phyloP scores from a whole-genome alignment of 2,113 vertebrate genomes.

The Eleginops maclovinus region DNA sequence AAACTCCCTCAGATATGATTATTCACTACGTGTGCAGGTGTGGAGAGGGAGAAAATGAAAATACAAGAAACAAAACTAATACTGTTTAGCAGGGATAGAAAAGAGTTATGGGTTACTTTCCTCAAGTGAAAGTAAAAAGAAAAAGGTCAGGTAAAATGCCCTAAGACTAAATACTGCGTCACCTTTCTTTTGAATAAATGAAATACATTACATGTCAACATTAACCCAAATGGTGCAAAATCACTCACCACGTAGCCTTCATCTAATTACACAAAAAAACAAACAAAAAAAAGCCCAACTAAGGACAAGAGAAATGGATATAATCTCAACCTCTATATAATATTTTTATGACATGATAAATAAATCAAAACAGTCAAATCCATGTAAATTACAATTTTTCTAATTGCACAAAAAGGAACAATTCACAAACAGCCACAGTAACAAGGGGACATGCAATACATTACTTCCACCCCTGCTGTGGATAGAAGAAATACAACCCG shows the following conservation, averaged over 20 bases:
- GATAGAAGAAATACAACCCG: neutral
- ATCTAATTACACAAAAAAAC: too few relatives aligned
- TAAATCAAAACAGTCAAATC: too few relatives aligned
- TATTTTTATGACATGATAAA: too few relatives aligned
- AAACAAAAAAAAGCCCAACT: too few relatives aligned
- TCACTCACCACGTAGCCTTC: neutral
- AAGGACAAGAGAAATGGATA: too few relatives aligned
- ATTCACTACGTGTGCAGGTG: conserved; percentile 12
- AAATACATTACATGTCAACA: neutral
- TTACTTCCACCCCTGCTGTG: neutral
- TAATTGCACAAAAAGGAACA: too few relatives aligned
- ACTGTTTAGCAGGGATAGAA: neutral
- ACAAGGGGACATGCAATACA: neutral
- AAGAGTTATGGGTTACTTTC: too few relatives aligned
- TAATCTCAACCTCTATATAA: too few relatives aligned
- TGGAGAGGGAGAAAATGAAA: neutral
- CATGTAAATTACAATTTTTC: too few relatives aligned
- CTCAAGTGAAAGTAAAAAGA: neutral
- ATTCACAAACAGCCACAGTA: too few relatives aligned
- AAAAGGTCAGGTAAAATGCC: neutral
- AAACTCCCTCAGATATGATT: conserved; percentile 1
- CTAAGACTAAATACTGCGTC: too few relatives aligned
- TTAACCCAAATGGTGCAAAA: neutral
- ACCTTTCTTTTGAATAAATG: neutral
- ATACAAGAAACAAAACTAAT: neutral